Evolutionary conservation across 2,113 vertebrate species (phyloP), one percentile per base, ranked within the genome.

Genomic region (Cardinalis cardinalis): DNA sequence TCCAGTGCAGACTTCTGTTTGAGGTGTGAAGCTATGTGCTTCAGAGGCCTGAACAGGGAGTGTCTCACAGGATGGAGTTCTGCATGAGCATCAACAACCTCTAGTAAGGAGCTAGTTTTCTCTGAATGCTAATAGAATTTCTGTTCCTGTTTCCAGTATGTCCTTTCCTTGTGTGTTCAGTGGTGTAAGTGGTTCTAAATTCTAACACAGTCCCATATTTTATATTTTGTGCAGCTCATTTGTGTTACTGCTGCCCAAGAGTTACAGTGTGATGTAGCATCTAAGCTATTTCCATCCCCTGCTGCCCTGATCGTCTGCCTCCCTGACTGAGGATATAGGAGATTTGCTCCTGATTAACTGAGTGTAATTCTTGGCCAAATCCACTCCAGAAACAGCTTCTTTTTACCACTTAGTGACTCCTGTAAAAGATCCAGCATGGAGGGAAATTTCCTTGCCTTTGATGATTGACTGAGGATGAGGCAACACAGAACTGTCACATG

Each of bases 281-380:
- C 32, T 65, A 89, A 80, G 72, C 78, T 94, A 9, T 76, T 94
- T 91, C 40, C 51, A 82, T 63, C 84, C 52, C 44, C 76, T 56
- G 3, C 38, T 88, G 79, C 49, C 77, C 82, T 70, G 65, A 71
- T 94, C n/a, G 6, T 84, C 70, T 77, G 56, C 65, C 31, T 94
- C 41, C 52, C 44, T 71, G 5, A 24, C 82, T 87, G 6, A 79
- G 88, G 91, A 93, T 64, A 34, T n/a, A 87, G 76, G 83, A 91
- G 83, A 94, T 92, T 93, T 87, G 56, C 85, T 90, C 12, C 71
- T 93, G 49, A 94, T 94, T 90, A 93, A 65, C 56, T 65, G 38
- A 68, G 43, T 58, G 59, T 68, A 87, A 85, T 90, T 90, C 83
- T 89, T 92, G 77, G 72, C 74, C 84, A 92, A 90, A 73, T 86